A percentile compares a stretch with the other conserved stretches of the same genome.
These are phyloP conservation scores for Neogobius melanostomus DNA, from an alignment of 2,113 vertebrate species.

Conservation along the genomic window DNA sequence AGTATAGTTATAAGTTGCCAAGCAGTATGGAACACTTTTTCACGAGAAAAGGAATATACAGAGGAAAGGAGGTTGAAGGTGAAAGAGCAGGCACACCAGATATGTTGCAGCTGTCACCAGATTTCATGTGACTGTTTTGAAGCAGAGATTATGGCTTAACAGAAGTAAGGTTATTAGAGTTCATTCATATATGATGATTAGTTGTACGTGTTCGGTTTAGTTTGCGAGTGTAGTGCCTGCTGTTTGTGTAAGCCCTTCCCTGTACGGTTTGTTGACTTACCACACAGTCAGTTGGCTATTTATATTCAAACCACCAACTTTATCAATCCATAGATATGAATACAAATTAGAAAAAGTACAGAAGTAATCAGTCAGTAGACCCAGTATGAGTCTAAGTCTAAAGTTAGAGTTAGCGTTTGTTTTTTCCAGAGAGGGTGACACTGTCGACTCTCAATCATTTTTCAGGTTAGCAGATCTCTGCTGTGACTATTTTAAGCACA, in stretches of 20 bases:
- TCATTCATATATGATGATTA: neutral
- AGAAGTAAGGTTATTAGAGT: constrained; percentile 1
- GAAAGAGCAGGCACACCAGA: constrained; percentile 16
- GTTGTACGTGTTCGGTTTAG: neutral
- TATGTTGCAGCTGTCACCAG: constrained; percentile 46
- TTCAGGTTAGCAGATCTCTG: constrained; percentile 41
- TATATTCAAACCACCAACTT: too few species aligned
- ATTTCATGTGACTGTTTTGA: constrained; percentile 29
- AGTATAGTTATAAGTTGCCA: neutral
- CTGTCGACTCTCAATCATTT: constrained; percentile 10
- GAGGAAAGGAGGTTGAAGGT: neutral
- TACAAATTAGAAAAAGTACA: too few species aligned
- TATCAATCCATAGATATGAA: too few species aligned
- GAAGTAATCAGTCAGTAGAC: too few species aligned
- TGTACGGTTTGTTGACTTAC: neutral
- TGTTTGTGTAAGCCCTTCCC: constrained; percentile 3
- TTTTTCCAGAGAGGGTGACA: constrained; percentile 12
- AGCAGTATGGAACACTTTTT: neutral
- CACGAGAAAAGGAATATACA: neutral
- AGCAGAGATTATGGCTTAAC: constrained; percentile 12
- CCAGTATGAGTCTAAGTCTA: too few species aligned
- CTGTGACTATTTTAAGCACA: constrained; percentile 55
- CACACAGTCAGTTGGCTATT: neutral
- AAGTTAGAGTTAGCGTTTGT: neutral
- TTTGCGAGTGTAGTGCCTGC: neutral